Conservation (phyloP, 2,113 vertebrate species). For the Zootoca vivipara region DNA sequence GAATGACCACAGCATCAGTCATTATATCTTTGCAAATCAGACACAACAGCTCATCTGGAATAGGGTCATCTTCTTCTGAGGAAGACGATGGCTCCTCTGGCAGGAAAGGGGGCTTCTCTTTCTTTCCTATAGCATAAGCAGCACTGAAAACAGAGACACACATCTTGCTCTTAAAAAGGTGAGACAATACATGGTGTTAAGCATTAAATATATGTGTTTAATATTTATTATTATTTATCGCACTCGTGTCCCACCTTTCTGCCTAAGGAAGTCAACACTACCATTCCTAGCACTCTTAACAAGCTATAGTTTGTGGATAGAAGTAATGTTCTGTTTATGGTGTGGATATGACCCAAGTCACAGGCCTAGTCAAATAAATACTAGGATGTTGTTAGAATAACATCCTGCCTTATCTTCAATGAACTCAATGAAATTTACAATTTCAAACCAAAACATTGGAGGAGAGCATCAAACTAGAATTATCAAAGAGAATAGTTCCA, state of each 20-base stretch:
- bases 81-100: constrained; percentile 82
- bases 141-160: constrained; percentile 75
- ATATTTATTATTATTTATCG: too few relatives aligned
- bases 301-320: background rate
- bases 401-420: background rate
- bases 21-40: constrained; percentile 94
- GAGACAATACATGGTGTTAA: background rate
- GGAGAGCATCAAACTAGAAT: background rate
- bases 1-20: constrained; percentile 95
- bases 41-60: constrained; percentile 92
- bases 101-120: constrained; percentile 93
- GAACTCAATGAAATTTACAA: background rate
- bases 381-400: background rate
- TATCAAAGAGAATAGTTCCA: background rate
- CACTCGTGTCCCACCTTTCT: too few relatives aligned
- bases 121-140: constrained; percentile 95
- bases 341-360: too few relatives aligned
- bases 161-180: background rate
- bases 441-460: background rate
- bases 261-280: too few relatives aligned
- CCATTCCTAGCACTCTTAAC: too few relatives aligned
- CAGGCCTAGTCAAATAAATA: background rate
- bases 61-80: constrained; percentile 86
- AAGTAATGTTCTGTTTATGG: too few relatives aligned
- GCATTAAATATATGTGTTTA: background rate